Conservation (phyloP, 2,113 vertebrate species). For the Lethenteron camtschaticum region DNA sequence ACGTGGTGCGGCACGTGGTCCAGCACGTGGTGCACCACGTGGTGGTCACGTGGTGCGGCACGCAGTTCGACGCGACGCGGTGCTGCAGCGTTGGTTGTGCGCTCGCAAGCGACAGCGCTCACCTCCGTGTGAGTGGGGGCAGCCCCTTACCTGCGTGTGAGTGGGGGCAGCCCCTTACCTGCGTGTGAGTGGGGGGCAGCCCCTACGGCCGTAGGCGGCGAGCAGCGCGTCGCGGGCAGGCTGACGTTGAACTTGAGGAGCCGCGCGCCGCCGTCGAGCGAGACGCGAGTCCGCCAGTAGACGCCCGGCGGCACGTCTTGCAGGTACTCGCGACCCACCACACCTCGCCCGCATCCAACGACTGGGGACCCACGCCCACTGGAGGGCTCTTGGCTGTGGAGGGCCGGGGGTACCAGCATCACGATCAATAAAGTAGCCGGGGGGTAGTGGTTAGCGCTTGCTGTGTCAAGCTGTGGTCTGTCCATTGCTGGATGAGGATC, state of each 20-base stretch:
- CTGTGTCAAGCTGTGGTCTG: background rate
- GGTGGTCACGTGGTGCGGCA: too few species aligned
- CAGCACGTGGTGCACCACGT: too few species aligned
- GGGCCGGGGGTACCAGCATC: background rate
- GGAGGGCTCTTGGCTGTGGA: background rate
- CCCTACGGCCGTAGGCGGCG: constrained; percentile 87
- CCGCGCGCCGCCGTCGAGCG: constrained; percentile 73
- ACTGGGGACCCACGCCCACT: constrained; percentile 15
- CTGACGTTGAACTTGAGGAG: constrained; percentile 95
- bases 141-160: constrained; percentile 72
- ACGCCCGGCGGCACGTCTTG: constrained; percentile 76
- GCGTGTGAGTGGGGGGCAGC: constrained; percentile 87
- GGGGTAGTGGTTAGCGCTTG: background rate
- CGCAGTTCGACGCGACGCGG: too few species aligned
- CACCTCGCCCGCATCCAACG: constrained; percentile 77
- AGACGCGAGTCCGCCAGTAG: constrained; percentile 92
- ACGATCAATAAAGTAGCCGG: background rate
- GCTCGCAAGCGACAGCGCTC: constrained; percentile 10
- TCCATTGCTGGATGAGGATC: background rate
- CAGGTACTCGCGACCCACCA: constrained; percentile 67
- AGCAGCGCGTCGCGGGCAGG: constrained; percentile 66
- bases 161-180: constrained; percentile 69
- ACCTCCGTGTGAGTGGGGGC: constrained; percentile 95
- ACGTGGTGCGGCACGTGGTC: too few species aligned
- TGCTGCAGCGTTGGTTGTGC: too few species aligned